These are phyloP conservation scores for Otolemur garnettii DNA, from an alignment of 2,113 vertebrate species.

Conservation along the genomic window DNA sequence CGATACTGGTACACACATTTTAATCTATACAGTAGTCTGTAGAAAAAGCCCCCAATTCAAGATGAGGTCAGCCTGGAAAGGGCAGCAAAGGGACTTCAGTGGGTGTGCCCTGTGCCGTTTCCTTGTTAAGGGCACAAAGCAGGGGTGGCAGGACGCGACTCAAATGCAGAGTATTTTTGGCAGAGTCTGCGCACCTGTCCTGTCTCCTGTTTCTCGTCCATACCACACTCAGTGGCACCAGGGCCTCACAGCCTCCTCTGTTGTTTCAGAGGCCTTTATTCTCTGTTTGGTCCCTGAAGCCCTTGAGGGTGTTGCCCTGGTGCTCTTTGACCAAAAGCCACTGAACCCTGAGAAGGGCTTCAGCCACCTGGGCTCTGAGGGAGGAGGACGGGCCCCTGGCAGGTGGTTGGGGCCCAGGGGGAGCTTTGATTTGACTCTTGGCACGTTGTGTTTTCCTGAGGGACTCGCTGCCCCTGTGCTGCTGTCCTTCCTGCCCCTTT, in stretches of 20 bases:
- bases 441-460: background rate
- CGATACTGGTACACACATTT: background rate
- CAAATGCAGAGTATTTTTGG: background rate
- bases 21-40: background rate
- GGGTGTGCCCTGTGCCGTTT: too few relatives aligned
- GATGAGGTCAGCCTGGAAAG: background rate
- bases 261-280: background rate
- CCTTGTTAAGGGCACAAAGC: too few relatives aligned
- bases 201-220: background rate
- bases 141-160: accelerated
- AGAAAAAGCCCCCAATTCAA: background rate
- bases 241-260: background rate
- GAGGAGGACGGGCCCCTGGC: background rate
- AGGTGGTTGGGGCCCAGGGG: background rate
- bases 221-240: accelerated
- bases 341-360: background rate
- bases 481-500: background rate
- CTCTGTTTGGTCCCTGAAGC: too few relatives aligned
- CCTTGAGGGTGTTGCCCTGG: background rate
- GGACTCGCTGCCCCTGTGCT: too few relatives aligned
- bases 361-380: accelerated
- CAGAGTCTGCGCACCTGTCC: background rate
- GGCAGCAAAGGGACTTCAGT: too few relatives aligned
- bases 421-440: background rate
- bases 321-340: background rate